These are phyloP conservation scores for Sparidentex hasta DNA, from an alignment of 2,797 vertebrate genomes.

Conservation along the genomic window DNA sequence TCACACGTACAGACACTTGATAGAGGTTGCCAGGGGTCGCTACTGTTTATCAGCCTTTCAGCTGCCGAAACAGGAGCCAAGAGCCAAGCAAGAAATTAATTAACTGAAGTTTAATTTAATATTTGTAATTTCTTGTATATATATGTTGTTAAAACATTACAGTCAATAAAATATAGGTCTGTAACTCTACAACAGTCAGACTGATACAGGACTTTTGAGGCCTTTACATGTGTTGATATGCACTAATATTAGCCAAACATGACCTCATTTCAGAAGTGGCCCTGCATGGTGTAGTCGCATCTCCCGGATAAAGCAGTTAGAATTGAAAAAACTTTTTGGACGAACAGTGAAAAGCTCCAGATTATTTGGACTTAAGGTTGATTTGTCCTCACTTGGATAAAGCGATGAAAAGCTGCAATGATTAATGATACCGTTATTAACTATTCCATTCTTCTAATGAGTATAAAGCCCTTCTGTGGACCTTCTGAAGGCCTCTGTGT, in stretches of 20 bases:
- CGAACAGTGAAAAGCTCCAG: background rate
- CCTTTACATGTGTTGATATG: background rate
- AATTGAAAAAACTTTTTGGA: background rate
- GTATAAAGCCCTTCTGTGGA: background rate
- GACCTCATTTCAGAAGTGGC: background rate
- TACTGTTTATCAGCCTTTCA: constrained; percentile 9
- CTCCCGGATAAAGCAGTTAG: background rate
- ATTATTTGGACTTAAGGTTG: background rate
- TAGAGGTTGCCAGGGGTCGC: constrained; percentile 18
- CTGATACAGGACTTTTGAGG: background rate
- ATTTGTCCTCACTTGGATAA: background rate
- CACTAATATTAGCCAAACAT: background rate
- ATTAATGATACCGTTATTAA: background rate
- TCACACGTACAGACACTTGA: constrained; percentile 36
- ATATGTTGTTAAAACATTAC: background rate
- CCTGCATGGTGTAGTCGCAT: background rate
- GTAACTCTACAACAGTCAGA: background rate
- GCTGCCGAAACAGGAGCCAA: background rate
- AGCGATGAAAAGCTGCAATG: background rate
- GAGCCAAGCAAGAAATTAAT: background rate
- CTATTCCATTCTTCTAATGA: background rate
- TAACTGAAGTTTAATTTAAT: too few species aligned
- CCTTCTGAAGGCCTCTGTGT: background rate
- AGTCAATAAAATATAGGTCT: background rate
- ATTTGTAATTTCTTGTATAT: too few species aligned